A percentile compares a stretch with the other conserved stretches of the same genome.
phyloP scores from a whole-genome alignment of 2,888 invertebrate genomes.

The Stenchaetothrips biformis region DNA sequence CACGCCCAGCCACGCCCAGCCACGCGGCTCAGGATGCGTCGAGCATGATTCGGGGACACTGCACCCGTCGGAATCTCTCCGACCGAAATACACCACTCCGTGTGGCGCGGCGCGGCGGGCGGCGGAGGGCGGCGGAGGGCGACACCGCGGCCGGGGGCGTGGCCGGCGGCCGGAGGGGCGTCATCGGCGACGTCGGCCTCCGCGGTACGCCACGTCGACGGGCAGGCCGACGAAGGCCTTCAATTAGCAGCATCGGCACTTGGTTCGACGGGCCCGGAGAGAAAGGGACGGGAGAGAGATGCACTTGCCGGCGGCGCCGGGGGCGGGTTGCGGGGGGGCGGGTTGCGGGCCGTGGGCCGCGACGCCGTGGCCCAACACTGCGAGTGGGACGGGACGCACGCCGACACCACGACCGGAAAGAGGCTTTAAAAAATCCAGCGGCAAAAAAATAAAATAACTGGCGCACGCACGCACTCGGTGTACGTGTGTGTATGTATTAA shows the following conservation, averaged over 20 bases:
- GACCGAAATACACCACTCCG: neutral
- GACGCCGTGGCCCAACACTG: neutral
- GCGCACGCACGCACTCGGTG: no score
- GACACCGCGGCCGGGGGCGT: neutral
- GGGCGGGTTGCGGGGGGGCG: neutral
- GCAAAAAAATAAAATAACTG: no score
- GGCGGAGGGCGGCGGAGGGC: neutral
- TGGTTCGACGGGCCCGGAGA: neutral
- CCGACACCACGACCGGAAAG: neutral
- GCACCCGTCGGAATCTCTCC: constrained; percentile 11
- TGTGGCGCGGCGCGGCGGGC: neutral
- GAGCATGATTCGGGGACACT: neutral
- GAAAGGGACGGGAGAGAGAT: neutral
- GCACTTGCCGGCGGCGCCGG: neutral
- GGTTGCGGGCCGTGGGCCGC: neutral
- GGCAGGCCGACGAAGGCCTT: neutral
- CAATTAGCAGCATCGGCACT: neutral
- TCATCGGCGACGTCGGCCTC: neutral
- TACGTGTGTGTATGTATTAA: no score
- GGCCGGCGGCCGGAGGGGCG: neutral
- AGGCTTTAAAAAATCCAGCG: neutral
- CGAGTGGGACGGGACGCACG: no score
- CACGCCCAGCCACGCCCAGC: neutral
- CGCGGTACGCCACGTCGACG: neutral
- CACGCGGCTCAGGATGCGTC: neutral